Evolutionary conservation across 2,113 vertebrate genomes (phyloP).

Genomic region (Amazona guildingii): DNA sequence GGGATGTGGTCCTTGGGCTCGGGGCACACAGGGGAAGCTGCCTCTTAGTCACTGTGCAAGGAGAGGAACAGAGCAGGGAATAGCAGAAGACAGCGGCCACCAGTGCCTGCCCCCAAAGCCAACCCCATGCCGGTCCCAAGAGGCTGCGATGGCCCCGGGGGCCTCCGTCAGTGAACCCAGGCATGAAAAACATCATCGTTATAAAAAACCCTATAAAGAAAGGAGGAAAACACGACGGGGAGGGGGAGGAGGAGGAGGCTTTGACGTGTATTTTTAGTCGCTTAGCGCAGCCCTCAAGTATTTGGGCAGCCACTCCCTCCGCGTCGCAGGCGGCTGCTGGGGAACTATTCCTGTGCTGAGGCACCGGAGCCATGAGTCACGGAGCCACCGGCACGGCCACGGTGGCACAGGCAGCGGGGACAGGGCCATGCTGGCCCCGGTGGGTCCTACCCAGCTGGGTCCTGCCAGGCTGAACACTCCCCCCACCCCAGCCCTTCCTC

Average conservation of each 20-base stretch:
- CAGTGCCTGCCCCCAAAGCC: neutral
- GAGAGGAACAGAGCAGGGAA: constrained; percentile 19
- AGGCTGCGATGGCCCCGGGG: neutral
- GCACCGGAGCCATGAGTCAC: constrained; percentile 68
- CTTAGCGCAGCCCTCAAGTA: constrained; percentile 74
- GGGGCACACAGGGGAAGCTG: neutral
- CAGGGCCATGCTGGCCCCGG: too few relatives aligned
- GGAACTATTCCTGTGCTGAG: constrained; percentile 60
- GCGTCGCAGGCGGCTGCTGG: constrained; percentile 13
- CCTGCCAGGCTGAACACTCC: neutral
- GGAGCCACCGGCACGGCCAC: neutral
- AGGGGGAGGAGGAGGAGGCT: constrained; percentile 31
- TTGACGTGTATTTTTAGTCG: constrained; percentile 73
- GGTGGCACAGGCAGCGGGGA: neutral
- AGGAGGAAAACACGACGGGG: constrained; percentile 9
- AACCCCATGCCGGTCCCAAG: neutral
- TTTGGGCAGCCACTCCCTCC: constrained; percentile 72
- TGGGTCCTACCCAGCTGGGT: neutral
- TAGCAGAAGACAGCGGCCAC: neutral
- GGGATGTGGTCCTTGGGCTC: neutral
- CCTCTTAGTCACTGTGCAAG: neutral
- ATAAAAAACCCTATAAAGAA: neutral
- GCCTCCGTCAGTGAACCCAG: neutral
- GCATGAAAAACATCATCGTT: neutral
- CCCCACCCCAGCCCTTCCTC: neutral